Evolutionary conservation across 1,140 invertebrate genomes (phyloP).

Genomic region (Hyposmocoma kahamanoa): DNA sequence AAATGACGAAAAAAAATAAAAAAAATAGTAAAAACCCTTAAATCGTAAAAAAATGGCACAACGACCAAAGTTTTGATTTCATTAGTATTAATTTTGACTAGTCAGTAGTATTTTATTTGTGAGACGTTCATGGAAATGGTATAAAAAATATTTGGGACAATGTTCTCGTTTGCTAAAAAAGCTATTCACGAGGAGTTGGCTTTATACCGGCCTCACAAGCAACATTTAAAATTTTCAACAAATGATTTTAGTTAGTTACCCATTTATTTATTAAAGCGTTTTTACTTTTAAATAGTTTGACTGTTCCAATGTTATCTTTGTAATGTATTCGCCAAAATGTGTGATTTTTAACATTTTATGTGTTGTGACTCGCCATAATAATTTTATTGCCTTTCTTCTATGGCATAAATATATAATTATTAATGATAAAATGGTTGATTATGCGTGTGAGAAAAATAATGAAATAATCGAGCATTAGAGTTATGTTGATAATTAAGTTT

Average conservation of each 20-base stretch:
- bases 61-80: slow-evolving; percentile 66
- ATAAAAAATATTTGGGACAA: background rate
- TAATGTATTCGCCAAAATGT: no score
- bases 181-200: no score
- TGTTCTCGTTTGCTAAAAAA: no score
- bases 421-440: slow-evolving; percentile 17
- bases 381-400: slow-evolving; percentile 4
- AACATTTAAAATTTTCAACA: no score
- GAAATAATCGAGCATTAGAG: slow-evolving; percentile 48
- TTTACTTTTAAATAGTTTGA: no score
- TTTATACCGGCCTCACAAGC: no score
- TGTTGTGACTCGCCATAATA: slow-evolving; percentile 13
- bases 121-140: slow-evolving; percentile 4
- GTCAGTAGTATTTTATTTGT: slow-evolving; percentile 29
- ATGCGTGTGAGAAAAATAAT: slow-evolving; percentile 25
- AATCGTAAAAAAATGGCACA: slow-evolving; percentile 69
- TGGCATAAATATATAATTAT: slow-evolving; percentile 3
- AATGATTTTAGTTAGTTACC: no score
- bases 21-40: slow-evolving; percentile 59
- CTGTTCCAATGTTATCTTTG: slow-evolving; percentile 2
- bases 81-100: slow-evolving; percentile 53
- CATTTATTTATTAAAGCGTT: no score
- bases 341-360: slow-evolving; percentile 9
- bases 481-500: slow-evolving; percentile 33
- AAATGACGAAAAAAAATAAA: slow-evolving; percentile 38